Conservation (phyloP, 2,888 invertebrate genomes). For the Clepsis dumicolana region DNA sequence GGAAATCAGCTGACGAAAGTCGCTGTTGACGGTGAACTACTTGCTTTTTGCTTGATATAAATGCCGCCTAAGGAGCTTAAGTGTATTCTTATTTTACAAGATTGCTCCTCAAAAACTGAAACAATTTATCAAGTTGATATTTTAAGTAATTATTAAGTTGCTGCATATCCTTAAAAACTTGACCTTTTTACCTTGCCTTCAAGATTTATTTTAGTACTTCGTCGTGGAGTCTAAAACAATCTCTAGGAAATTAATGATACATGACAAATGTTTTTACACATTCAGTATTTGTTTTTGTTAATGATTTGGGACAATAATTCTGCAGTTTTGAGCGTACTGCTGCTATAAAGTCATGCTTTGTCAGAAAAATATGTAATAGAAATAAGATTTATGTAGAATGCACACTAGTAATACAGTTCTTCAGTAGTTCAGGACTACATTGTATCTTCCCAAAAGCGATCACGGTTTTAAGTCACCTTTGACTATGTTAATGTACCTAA, state of each 20-base stretch:
- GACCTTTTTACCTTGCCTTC: not conserved
- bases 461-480: not conserved
- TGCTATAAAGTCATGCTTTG: not conserved
- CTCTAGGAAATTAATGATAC: not conserved
- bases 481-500: not conserved
- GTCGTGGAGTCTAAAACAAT: not conserved
- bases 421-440: not conserved
- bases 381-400: not conserved
- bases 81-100: not conserved
- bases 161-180: not conserved
- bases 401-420: not conserved
- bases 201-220: not conserved
- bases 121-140: not conserved
- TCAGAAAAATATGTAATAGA: not conserved
- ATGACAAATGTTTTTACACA: not conserved
- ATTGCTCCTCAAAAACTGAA: slow-evolving; percentile 1
- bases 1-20: slow-evolving; percentile 12
- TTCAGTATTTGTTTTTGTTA: not conserved
- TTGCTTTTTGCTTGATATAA: slow-evolving; percentile 14
- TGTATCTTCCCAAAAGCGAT: not conserved
- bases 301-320: not conserved
- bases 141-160: not conserved
- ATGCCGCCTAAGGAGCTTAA: not conserved
- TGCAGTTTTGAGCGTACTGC: not conserved
- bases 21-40: slow-evolving; percentile 11